Conservation (phyloP, 2,888 invertebrate genomes). For the Pogonocherus hispidulus region DNA sequence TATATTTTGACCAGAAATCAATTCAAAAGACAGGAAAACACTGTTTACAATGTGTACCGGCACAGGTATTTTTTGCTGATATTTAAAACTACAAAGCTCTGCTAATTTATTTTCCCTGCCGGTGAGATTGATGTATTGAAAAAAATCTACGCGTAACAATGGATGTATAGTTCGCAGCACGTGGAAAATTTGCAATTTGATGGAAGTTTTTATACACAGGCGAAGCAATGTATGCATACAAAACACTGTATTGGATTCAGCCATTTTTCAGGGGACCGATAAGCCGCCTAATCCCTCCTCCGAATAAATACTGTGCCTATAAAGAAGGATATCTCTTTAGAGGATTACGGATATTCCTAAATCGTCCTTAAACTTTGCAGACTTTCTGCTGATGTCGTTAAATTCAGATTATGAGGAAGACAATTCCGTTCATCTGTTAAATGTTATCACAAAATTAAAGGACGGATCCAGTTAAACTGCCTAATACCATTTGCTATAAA, state of each 20-base stretch:
- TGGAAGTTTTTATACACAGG: slow-evolving; percentile 54
- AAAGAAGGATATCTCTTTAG: slow-evolving; percentile 63
- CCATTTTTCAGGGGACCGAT: slow-evolving; percentile 63
- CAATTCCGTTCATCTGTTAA: slow-evolving; percentile 39
- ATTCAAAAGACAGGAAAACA: neutral
- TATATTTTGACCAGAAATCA: no score
- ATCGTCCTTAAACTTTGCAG: slow-evolving; percentile 56
- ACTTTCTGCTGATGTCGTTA: slow-evolving; percentile 52
- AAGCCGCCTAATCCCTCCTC: slow-evolving; percentile 63
- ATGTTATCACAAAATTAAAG: slow-evolving; percentile 37
- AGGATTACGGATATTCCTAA: slow-evolving; percentile 63
- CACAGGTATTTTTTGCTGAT: slow-evolving; percentile 17
- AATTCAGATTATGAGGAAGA: slow-evolving; percentile 49
- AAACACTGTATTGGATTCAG: slow-evolving; percentile 61
- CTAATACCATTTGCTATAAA: slow-evolving; percentile 26
- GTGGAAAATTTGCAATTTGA: slow-evolving; percentile 65
- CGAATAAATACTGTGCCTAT: slow-evolving; percentile 64
- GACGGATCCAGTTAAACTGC: slow-evolving; percentile 25
- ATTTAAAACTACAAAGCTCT: slow-evolving; percentile 15
- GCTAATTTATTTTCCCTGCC: slow-evolving; percentile 27
- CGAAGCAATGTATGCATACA: slow-evolving; percentile 59
- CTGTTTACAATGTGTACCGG: neutral
- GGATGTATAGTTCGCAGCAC: slow-evolving; percentile 44
- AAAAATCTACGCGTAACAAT: slow-evolving; percentile 41
- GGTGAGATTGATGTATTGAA: slow-evolving; percentile 41